Evolutionary conservation across 2,797 vertebrate genomes (phyloP).

Genomic region (Trachops cirrhosus): DNA sequence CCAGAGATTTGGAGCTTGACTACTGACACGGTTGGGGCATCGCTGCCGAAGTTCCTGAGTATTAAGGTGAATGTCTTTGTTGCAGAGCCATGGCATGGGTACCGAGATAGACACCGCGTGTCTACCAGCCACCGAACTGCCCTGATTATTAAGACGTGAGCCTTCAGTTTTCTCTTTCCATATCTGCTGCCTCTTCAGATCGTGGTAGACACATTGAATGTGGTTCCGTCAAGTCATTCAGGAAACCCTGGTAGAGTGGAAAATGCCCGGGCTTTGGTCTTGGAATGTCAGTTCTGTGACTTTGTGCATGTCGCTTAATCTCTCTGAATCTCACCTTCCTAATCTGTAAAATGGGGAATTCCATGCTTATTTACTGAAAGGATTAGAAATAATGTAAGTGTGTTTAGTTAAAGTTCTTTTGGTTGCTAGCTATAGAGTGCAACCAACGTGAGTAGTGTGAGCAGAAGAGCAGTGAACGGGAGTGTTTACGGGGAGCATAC

Average conservation of each 20-base stretch:
- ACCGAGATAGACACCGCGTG: neutral
- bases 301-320: neutral
- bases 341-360: neutral
- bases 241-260: neutral
- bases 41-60: neutral
- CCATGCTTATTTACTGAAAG: neutral
- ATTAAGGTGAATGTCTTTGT: conserved; percentile 38
- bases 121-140: conserved; percentile 5
- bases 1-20: conserved; percentile 11
- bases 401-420: neutral
- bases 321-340: neutral
- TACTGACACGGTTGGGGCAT: conserved; percentile 33
- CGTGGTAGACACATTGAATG: neutral
- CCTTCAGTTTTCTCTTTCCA: neutral
- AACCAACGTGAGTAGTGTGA: neutral
- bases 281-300: neutral
- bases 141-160: neutral
- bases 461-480: neutral
- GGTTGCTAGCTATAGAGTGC: neutral
- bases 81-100: conserved; percentile 14
- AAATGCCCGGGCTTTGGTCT: neutral
- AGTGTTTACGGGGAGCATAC: neutral
- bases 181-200: neutral
- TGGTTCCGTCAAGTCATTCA: conserved; percentile 19
- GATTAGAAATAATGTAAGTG: neutral